These are phyloP conservation scores for Arge pagana DNA, from an alignment of 2,888 invertebrate genomes.

Conservation along the genomic window DNA sequence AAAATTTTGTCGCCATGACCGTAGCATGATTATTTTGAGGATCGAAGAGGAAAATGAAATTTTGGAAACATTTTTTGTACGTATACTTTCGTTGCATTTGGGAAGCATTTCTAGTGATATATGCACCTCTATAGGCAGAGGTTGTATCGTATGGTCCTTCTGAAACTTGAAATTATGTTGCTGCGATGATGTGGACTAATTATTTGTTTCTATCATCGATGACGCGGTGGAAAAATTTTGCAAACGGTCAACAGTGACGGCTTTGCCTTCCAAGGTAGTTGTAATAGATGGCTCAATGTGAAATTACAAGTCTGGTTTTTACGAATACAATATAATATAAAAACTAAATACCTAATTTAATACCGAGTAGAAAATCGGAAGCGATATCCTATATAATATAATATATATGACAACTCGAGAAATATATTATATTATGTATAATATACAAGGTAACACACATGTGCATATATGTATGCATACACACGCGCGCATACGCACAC, in stretches of 20 bases:
- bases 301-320: slow-evolving; percentile 49
- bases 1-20: too few species aligned
- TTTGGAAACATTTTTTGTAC: neutral
- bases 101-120: slow-evolving; percentile 10
- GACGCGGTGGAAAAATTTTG: slow-evolving; percentile 3
- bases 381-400: slow-evolving; percentile 9
- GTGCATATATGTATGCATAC: neutral
- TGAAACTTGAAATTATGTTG: neutral
- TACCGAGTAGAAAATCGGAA: slow-evolving; percentile 24
- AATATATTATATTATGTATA: slow-evolving; percentile 11
- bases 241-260: slow-evolving; percentile 33
- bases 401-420: slow-evolving; percentile 12
- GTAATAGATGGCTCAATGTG: slow-evolving; percentile 49
- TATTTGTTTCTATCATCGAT: too few species aligned
- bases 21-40: too few species aligned
- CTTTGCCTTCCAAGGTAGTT: slow-evolving; percentile 40
- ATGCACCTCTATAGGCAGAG: too few species aligned
- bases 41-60: neutral
- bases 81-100: neutral
- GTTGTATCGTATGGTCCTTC: too few species aligned
- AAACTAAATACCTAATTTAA: slow-evolving; percentile 8
- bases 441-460: slow-evolving; percentile 11
- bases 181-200: too few species aligned
- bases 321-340: slow-evolving; percentile 30
- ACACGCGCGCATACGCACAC: too few species aligned